Evolutionary conservation across 2,113 vertebrate genomes (phyloP), one percentile per base, ranked within the genome.

Genomic region (Poicephalus meyeri): DNA sequence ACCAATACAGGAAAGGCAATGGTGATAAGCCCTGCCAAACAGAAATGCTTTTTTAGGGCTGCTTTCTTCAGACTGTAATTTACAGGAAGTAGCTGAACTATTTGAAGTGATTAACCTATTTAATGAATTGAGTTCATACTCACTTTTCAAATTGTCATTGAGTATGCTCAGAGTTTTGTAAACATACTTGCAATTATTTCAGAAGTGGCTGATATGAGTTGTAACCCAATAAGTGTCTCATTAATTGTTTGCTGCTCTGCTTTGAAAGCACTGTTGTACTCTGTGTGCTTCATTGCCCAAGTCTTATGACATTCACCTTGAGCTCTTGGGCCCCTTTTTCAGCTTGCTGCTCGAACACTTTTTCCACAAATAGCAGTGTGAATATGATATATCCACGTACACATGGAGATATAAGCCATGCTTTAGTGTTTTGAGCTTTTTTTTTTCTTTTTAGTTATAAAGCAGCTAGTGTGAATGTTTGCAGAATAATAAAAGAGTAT

Each of bases 191-290:
- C 81, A 95, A 68, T 95, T 96, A 95, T 95, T 88, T 81, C 80
- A 93, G 76, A 93, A 96, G 76, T 96, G 88, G 64, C 60, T 96
- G 87, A 82, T 95, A 85, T 87, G 87, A 77, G 93, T 87, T 95
- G 85, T 91, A 82, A 97, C 71, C 68, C 81, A 66, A 28, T 63
- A 65, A 33, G 29, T 93, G 93, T 83, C 90, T 88, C 64, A 35
- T 73, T 93, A 91, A 86, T 94, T 93, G 60, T 93, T 94, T 80
- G 60, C 55, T 87, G n/a, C 47, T 79, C 35, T 89, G 35, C 42
- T 86, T 86, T 31, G 64, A 90, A 85, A 96, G 65, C 61, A 91
- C 29, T 64, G 9, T 44, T 88, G 15, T 71, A 33, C 46, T 70
- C 7, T 84, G 12, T 65, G 21, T 88, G 61, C 60, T 71, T 69